Base-by-base conservation (phyloP, 2,888 invertebrate species). In the Chelonus formosanus region DNA sequence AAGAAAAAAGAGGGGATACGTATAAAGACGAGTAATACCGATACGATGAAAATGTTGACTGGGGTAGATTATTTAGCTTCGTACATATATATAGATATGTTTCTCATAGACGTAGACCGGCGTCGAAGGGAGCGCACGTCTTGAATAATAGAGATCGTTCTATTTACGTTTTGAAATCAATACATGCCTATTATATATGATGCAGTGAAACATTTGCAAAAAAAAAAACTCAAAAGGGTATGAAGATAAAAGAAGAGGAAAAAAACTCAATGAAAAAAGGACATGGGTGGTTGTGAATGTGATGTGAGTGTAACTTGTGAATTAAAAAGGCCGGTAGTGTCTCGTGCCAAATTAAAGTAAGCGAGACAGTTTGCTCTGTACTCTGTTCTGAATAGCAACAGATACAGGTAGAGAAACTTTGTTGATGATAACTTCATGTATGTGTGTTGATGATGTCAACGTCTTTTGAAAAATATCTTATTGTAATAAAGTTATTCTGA, bases 91-190 rank as follows among this genome's bases (percentile, higher is more conserved):
- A 32, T 57, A 44, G 45, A 57, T 45, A 57, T 34, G 32, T 50
- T 10, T 47, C 43, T 35, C 50, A 40, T 64, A 43, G 44, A 58
- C 52, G 43, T 63, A 31, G 56, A 10, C 7, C 35, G 56, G 44
- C 55, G 48, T 31, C 48, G 63, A 43, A 43, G 63, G 52, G 53
- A 62, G 40, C 52, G 47, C 53, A 57, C 76, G 78, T 81, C 80
- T 81, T 82, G 82, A 83, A 83, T 83, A 83, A 83, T 83, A 80
- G 77, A 83, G 78, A 78, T 77, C 70, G 75, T 79, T 82, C 81
- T 83, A 82, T 83, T 83, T 82, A 81, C 82, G 81, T 78, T 70
- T 66, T 74, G 76, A 80, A 83, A 83, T 83, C 82, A 82, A 83
- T 83, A 76, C 74, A 72, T 69, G 71, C 69, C 72, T 72, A 20